phyloP scores from a whole-genome alignment of 1,140 invertebrate genomes.

The Brachionus plicatilis region DNA sequence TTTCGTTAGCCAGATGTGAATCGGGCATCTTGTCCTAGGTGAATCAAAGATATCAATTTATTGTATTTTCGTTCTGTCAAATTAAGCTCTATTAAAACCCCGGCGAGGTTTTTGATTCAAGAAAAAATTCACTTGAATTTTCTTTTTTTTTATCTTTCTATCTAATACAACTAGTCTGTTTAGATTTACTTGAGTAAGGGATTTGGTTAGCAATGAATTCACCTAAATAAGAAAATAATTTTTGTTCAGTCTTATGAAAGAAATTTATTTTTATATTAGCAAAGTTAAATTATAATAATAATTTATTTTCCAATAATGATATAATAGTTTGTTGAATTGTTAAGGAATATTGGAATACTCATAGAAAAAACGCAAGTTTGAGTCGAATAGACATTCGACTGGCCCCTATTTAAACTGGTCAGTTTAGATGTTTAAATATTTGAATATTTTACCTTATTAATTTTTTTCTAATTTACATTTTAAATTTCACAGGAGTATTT shows the following conservation, averaged over 20 bases:
- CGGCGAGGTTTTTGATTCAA: not conserved
- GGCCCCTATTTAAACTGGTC: not conserved
- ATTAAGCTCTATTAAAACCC: not conserved
- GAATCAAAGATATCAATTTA: not conserved
- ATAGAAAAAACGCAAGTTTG: not conserved
- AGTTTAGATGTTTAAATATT: not conserved
- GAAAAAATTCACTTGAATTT: not conserved
- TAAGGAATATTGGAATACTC: not conserved
- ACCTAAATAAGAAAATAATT: not conserved
- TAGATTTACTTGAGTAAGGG: not conserved
- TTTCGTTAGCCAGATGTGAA: not conserved
- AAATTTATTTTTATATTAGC: not conserved
- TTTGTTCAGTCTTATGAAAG: not conserved
- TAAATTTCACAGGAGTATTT: not conserved
- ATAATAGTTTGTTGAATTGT: not conserved
- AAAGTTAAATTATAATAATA: constrained; percentile 16
- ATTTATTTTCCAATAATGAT: not conserved
- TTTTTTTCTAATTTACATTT: not conserved
- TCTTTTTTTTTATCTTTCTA: not conserved
- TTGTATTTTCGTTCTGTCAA: not conserved
- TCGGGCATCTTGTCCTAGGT: not conserved
- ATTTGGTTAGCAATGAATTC: not conserved
- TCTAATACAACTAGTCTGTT: not conserved
- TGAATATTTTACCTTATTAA: not conserved
- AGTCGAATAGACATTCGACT: not conserved